Evolutionary conservation across 1,140 invertebrate genomes (phyloP), one percentile per base, ranked within the genome.

Genomic region (Lordiphosa mommai): DNA sequence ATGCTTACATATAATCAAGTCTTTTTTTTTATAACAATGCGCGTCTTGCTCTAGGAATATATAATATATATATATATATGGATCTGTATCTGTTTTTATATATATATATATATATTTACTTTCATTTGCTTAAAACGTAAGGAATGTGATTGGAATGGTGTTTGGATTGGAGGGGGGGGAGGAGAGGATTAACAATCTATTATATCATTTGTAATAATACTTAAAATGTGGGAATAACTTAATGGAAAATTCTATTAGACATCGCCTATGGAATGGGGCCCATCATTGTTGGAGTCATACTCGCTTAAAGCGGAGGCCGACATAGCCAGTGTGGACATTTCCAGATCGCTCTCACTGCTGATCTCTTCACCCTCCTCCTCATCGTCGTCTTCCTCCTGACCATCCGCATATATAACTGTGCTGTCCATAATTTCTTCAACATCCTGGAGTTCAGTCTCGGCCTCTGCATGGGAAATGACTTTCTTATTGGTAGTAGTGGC

Each of bases 1-100:
- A 61, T 66, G 76, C 74, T 80, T 80, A 80, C 61, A 82, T 71
- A 48, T 80, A 74, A 80, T 80, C 74, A 80, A 80, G 74, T 80
- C 74, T 80, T 82, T 82, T 74, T 47, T 47, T 82, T 71, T 82
- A 5, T 27, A 74, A 79, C 74, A 66, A 80, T 80, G 74, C 58
- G 69, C 69, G 68, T 63, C 56, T 66, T 59, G 41, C 52, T 73
- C 51, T 79, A 80, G 59, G 70, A 74, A 80, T 73, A 58, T 58
- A 49, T 77, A 50, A 58, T 58, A 49, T 77, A 50, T 51, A 47
- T 46, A 38, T 44, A 53, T 52, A 70, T 76, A 64, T 48, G 43
- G 13, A 37, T 51, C 3, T 40, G 34, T 50, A 44, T 36, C 13
- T 44, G 17, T 51, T n/a, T 41, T 7, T 23, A 34, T 34, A n/a